Percentiles rank a stretch among this genome's conserved stretches.
Conservation (phyloP, 2,113 vertebrate species). For the Aldabrachelys gigantea region DNA sequence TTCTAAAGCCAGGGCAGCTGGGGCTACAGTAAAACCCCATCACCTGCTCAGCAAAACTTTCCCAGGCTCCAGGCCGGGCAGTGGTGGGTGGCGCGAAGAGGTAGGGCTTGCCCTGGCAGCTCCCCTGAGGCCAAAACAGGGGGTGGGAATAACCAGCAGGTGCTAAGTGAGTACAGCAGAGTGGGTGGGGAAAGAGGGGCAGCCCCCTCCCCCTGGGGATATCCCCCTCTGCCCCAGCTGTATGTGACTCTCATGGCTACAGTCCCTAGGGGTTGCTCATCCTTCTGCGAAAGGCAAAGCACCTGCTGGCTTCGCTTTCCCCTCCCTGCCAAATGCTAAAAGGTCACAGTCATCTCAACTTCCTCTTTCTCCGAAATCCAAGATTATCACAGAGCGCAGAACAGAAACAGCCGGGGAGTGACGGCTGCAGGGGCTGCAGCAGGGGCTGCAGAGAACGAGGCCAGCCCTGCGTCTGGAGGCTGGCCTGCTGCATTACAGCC, state of each 20-base stretch:
- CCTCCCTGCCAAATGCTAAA: not conserved
- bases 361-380: conserved; percentile 1
- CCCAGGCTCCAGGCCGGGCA: not conserved
- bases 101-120: not conserved
- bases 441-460: not conserved
- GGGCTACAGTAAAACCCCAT: not conserved
- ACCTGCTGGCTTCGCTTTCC: not conserved
- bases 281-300: not conserved
- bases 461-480: not conserved
- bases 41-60: not conserved
- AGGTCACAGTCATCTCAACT: not conserved
- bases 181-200: accelerated
- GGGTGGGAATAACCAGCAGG: not conserved
- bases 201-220: not conserved
- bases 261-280: not conserved
- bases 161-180: not conserved
- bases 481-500: not conserved
- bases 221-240: not conserved
- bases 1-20: not conserved
- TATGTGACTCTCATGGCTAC: not conserved
- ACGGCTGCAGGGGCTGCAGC: not conserved
- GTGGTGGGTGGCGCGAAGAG: not conserved
- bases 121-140: not conserved
- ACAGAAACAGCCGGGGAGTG: not conserved
- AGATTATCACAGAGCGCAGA: not conserved